These are phyloP conservation scores for Metallyticus violacea DNA, from an alignment of 2,888 invertebrate genomes.

Conservation along the genomic window DNA sequence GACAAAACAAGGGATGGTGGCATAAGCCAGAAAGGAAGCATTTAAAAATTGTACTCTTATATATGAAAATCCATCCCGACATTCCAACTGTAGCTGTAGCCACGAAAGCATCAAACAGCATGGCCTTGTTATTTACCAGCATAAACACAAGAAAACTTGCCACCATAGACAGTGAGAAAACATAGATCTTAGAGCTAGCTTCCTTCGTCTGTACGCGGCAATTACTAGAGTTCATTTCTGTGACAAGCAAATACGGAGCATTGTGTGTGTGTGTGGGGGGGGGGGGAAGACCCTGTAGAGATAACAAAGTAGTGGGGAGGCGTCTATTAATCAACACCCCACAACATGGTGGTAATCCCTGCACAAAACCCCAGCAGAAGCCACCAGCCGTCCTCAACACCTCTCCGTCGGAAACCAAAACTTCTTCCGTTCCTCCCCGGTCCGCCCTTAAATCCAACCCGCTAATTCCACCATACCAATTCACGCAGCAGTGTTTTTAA, in stretches of 20 bases:
- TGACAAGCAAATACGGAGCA: not conserved
- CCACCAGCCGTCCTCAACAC: not conserved
- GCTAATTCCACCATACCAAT: not conserved
- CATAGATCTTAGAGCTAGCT: not conserved
- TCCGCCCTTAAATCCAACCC: too few species aligned
- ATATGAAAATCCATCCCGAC: too few species aligned
- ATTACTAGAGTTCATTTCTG: not conserved
- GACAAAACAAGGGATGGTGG: too few species aligned
- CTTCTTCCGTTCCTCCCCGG: not conserved
- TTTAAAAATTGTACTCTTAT: too few species aligned
- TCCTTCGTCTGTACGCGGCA: not conserved
- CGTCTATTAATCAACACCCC: not conserved
- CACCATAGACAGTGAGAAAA: too few species aligned
- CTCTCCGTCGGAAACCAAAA: not conserved
- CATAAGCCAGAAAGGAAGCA: too few species aligned
- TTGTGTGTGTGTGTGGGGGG: too few species aligned
- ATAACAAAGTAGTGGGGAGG: not conserved
- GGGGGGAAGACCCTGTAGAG: not conserved
- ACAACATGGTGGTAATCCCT: not conserved
- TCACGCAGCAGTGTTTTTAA: not conserved
- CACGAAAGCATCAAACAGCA: too few species aligned
- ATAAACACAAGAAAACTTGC: too few species aligned
- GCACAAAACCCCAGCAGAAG: not conserved
- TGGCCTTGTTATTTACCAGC: too few species aligned
- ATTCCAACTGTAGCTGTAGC: too few species aligned